These are phyloP conservation scores for Bradynema listronoti DNA, from an alignment of 1,140 invertebrate species.

Conservation along the genomic window DNA sequence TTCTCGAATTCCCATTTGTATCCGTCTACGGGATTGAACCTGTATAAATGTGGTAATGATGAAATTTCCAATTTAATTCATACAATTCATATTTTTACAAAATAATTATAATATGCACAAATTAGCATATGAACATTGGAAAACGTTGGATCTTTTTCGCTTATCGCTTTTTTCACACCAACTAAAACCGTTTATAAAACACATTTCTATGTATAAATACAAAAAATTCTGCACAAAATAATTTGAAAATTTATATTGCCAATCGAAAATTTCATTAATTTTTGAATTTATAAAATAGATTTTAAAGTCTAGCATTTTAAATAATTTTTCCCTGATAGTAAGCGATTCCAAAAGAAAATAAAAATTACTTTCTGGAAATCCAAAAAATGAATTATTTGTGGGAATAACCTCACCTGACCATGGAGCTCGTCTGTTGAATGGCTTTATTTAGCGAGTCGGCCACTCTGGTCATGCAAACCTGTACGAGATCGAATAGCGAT, in stretches of 20 bases:
- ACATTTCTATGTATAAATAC: no score
- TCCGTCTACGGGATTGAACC: constrained; percentile 20
- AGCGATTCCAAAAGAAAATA: constrained; percentile 9
- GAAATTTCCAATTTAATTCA: not conserved
- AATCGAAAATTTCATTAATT: no score
- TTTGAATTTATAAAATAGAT: no score
- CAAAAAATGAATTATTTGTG: constrained; percentile 3
- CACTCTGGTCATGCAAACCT: constrained; percentile 76
- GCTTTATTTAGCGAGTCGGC: constrained; percentile 43
- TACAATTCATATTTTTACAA: no score
- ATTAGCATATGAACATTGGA: not conserved
- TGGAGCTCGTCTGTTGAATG: constrained; percentile 17
- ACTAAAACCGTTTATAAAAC: no score
- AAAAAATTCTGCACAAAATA: no score
- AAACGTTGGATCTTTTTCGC: no score
- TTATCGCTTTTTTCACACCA: no score
- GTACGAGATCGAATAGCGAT: constrained; percentile 77
- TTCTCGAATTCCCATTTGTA: constrained; percentile 28
- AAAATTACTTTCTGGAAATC: constrained; percentile 16
- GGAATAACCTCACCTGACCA: constrained; percentile 4
- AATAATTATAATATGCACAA: no score
- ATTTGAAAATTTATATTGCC: no score
- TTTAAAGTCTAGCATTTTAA: no score
- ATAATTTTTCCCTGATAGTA: constrained; percentile 4
- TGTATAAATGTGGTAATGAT: not conserved